Evolutionary conservation across 2,888 invertebrate species (phyloP).

Genomic region (Heliconius sara): DNA sequence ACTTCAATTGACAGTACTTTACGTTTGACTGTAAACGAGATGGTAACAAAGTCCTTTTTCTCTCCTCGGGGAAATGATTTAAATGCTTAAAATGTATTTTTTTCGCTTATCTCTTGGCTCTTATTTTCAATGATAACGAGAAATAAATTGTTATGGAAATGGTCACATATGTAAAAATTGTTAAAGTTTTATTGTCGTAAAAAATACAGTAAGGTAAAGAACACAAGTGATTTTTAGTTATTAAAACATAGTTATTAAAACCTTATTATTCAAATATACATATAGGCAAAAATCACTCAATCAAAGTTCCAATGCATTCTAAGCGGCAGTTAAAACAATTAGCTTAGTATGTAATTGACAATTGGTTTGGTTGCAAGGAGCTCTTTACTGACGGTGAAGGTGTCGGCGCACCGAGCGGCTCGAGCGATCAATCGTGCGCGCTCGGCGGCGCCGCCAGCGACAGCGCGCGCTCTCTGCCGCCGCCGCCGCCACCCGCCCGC

Average conservation of each 20-base stretch:
- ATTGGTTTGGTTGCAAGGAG: background rate
- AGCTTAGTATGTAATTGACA: background rate
- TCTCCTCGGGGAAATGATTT: too few species aligned
- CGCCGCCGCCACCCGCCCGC: slow-evolving; percentile 18
- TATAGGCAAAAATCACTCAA: background rate
- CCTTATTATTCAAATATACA: background rate
- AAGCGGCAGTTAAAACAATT: background rate
- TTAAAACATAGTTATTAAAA: too few species aligned
- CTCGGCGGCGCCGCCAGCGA: slow-evolving; percentile 25
- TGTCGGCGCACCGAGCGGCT: slow-evolving; percentile 7
- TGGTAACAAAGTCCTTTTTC: too few species aligned
- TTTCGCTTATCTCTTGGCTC: too few species aligned
- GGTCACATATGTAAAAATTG: too few species aligned
- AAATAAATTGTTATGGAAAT: too few species aligned
- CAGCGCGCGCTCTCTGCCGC: slow-evolving; percentile 18
- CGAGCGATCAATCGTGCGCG: slow-evolving; percentile 35
- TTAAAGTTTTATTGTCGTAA: too few species aligned
- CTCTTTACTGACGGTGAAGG: background rate
- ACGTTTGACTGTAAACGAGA: too few species aligned
- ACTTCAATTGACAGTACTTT: too few species aligned
- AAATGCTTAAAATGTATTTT: too few species aligned
- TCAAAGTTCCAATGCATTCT: background rate
- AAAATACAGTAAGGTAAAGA: too few species aligned
- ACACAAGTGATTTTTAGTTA: background rate
- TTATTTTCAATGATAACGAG: too few species aligned